Base-by-base conservation (phyloP, 2,797 vertebrate species). In the Oreonectes daqikongensis region DNA sequence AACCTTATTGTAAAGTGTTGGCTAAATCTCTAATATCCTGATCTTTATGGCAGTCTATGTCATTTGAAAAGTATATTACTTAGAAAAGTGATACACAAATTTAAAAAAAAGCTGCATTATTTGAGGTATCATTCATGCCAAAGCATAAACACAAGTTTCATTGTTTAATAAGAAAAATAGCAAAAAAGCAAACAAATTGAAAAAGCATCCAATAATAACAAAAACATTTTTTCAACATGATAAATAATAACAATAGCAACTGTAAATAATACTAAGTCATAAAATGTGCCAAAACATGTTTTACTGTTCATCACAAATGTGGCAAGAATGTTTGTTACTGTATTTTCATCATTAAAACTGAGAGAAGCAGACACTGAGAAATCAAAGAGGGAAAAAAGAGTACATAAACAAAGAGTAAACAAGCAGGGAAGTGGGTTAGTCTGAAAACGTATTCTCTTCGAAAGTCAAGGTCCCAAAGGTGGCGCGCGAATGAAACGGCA, bases 381-480 rank as follows among this genome's bases (percentile, higher is more conserved):
- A 59, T 18, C 5, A 42, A 42, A 18, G 4, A 7, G 61, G 40
- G n/a, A 17, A 12, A 12, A 15, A 30, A 26, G 22, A 17, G 14
- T 15, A 14, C 11, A 12, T 3, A 42, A n/a, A 74, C 8, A 44
- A 3, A 24, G 22, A 28, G 7, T 50, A 20, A 44, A 72, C 6
- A 52, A 66, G 55, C 60, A 48, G 17, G 28, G 73, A 76, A 77
- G n/a, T 79, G 35, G 78, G 71, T 78, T 78, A 52, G 35, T 57
- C 61, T 75, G 53, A 53, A 79, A 75, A 80, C 66, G 57, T n/a
- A 52, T 82, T 50, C 73, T 74, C 46, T 65, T 69, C 78, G 75
- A 77, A 70, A 66, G 32, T 66, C 15, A 76, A 82, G 68, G 50
- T 57, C 72, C 75, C 83, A 71, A 65, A 81, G 74, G 69, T 32